Evolutionary conservation across 2,888 invertebrate genomes (phyloP).

Genomic region (Aspidapion aeneum): DNA sequence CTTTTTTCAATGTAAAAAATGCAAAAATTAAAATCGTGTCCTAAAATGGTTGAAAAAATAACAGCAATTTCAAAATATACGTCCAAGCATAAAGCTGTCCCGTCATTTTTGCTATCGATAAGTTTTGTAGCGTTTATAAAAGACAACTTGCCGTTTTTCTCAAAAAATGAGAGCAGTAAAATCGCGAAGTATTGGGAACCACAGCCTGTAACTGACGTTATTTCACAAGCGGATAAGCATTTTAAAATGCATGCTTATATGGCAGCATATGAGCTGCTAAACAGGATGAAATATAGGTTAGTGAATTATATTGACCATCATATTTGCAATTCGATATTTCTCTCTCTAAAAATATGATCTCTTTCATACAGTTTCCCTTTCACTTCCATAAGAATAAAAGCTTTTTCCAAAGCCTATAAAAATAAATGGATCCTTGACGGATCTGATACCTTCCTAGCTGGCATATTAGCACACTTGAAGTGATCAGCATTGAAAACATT

Average conservation of each 20-base stretch:
- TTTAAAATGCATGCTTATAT: constrained; percentile 63
- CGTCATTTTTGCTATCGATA: neutral
- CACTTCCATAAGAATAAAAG: too few relatives aligned
- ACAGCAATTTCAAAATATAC: neutral
- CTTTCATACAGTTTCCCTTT: too few relatives aligned
- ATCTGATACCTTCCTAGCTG: too few relatives aligned
- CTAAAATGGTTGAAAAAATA: neutral
- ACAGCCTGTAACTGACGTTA: constrained; percentile 42
- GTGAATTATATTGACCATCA: neutral
- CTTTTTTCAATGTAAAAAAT: too few relatives aligned
- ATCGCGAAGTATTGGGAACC: constrained; percentile 37
- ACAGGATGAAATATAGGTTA: constrained; percentile 45
- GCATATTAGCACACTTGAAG: too few relatives aligned
- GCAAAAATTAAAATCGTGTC: neutral
- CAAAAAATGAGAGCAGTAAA: constrained; percentile 27
- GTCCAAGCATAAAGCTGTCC: too few relatives aligned
- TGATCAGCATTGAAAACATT: too few relatives aligned
- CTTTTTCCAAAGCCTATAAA: neutral
- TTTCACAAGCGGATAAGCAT: constrained; percentile 62
- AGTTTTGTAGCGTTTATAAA: constrained; percentile 15
- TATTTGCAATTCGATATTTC: too few relatives aligned
- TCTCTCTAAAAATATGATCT: too few relatives aligned
- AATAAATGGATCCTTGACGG: too few relatives aligned
- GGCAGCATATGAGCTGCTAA: constrained; percentile 59
- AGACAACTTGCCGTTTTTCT: constrained; percentile 15